Percentiles rank a stretch among this genome's conserved stretches.
phyloP scores from a whole-genome alignment of 2,797 vertebrate species.

The Pseudomugil gertrudae region DNA sequence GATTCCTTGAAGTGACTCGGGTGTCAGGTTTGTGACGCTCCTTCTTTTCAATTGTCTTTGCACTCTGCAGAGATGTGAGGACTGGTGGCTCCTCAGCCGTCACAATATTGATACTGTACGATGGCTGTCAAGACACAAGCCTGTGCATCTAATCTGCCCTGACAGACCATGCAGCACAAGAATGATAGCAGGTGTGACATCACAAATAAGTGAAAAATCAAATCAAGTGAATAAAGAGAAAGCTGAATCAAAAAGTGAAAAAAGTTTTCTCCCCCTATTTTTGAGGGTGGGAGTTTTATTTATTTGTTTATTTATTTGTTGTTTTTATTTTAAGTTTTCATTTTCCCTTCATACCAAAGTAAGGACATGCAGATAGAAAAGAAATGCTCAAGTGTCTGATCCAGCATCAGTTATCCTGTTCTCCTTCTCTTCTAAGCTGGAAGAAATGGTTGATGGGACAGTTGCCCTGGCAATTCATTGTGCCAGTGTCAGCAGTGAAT shows the following conservation, averaged over 20 bases:
- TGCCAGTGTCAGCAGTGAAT: constrained; percentile 67
- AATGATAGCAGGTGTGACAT: constrained; percentile 83
- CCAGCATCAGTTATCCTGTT: constrained; percentile 56
- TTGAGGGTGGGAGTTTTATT: background rate
- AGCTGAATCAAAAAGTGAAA: constrained; percentile 58
- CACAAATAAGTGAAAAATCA: constrained; percentile 78
- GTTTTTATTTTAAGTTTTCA: constrained; percentile 27
- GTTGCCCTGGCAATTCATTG: constrained; percentile 65
- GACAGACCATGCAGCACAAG: constrained; percentile 79
- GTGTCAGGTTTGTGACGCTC: constrained; percentile 84
- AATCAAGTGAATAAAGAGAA: constrained; percentile 62
- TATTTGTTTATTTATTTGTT: background rate
- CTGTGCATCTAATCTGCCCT: constrained; percentile 81
- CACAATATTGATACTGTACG: constrained; percentile 86
- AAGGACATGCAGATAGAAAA: constrained; percentile 29
- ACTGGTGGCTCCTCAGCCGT: constrained; percentile 83
- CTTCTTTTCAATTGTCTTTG: constrained; percentile 85
- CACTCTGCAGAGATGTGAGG: constrained; percentile 81
- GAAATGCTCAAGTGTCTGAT: constrained; percentile 41
- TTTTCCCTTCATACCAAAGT: constrained; percentile 26
- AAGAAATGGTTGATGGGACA: constrained; percentile 68
- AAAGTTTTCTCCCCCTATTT: constrained; percentile 16
- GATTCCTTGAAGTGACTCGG: constrained; percentile 87
- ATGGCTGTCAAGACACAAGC: constrained; percentile 82
- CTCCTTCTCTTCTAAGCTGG: constrained; percentile 46